These are phyloP conservation scores for Percopsis omiscomaycus DNA, from an alignment of 2,797 vertebrate species.

Conservation along the genomic window DNA sequence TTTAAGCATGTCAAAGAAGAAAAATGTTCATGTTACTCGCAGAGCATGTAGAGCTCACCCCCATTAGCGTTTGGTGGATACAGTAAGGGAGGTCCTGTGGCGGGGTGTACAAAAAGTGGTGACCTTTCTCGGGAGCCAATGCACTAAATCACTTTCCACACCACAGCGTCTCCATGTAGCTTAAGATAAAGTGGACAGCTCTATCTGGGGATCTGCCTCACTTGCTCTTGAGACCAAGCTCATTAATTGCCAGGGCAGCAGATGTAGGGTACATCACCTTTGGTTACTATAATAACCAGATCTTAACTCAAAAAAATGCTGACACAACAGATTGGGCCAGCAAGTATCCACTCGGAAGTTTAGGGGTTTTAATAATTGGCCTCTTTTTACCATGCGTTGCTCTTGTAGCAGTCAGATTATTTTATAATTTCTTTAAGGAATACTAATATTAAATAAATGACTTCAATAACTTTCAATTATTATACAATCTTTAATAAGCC, in stretches of 20 bases:
- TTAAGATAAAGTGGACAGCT: conserved; percentile 78
- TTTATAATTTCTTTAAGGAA: too few species aligned
- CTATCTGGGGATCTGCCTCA: conserved; percentile 76
- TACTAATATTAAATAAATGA: too few species aligned
- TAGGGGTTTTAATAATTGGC: too few species aligned
- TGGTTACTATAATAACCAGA: conserved; percentile 71
- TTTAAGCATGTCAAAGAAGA: conserved; percentile 53
- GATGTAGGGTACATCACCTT: conserved; percentile 74
- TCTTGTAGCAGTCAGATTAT: too few species aligned
- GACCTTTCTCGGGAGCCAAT: conserved; percentile 71
- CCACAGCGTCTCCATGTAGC: conserved; percentile 61
- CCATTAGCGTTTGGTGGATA: conserved; percentile 64
- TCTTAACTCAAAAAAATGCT: conserved; percentile 53
- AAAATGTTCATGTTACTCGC: conserved; percentile 62
- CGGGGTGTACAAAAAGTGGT: conserved; percentile 63
- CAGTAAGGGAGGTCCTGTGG: conserved; percentile 65
- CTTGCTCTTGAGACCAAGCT: conserved; percentile 71
- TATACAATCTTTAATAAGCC: too few species aligned
- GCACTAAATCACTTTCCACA: conserved; percentile 78
- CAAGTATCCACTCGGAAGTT: conserved; percentile 11
- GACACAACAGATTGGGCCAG: conserved; percentile 48
- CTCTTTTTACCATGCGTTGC: too few species aligned
- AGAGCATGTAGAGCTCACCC: conserved; percentile 59
- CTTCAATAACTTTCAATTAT: too few species aligned
- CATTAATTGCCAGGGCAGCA: conserved; percentile 75